Conservation (phyloP, 2,113 vertebrate genomes). For the Neogale vison region DNA sequence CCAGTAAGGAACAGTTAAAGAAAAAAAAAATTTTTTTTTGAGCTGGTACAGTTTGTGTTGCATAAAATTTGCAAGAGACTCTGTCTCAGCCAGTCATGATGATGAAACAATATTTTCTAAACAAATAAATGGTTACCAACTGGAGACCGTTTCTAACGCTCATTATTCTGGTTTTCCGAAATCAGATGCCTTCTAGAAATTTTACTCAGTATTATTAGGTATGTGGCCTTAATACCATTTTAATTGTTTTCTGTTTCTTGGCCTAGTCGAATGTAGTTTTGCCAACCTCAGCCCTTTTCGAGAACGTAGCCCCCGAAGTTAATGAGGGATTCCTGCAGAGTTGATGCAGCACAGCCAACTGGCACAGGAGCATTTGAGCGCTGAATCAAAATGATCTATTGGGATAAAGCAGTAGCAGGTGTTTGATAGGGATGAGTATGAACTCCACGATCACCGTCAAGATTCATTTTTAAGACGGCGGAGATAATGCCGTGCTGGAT, state of each 20-base stretch:
- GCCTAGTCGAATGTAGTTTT: neutral
- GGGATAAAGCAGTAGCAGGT: neutral
- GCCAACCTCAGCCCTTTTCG: conserved; percentile 1
- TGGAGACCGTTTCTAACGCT: neutral
- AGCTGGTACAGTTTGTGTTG: conserved; percentile 32
- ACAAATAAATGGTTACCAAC: conserved; percentile 43
- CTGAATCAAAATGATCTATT: neutral
- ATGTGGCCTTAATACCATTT: neutral
- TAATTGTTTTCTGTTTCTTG: neutral
- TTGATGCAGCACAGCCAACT: neutral
- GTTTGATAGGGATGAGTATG: neutral
- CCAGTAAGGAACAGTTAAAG: neutral
- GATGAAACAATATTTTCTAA: conserved; percentile 41
- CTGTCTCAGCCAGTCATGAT: neutral
- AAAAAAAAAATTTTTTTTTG: neutral
- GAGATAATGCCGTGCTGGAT: neutral
- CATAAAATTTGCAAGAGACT: conserved; percentile 17
- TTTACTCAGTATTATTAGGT: conserved; percentile 1
- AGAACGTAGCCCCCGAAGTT: neutral
- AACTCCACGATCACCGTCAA: neutral
- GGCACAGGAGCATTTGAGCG: neutral
- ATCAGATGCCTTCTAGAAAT: conserved; percentile 28
- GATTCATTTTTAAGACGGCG: neutral
- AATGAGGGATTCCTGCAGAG: neutral
- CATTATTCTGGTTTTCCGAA: conserved; percentile 15